Evolutionary conservation across 2,888 invertebrate genomes (phyloP), one percentile per base, ranked within the genome.

Genomic region (Rhodophaea formosa): DNA sequence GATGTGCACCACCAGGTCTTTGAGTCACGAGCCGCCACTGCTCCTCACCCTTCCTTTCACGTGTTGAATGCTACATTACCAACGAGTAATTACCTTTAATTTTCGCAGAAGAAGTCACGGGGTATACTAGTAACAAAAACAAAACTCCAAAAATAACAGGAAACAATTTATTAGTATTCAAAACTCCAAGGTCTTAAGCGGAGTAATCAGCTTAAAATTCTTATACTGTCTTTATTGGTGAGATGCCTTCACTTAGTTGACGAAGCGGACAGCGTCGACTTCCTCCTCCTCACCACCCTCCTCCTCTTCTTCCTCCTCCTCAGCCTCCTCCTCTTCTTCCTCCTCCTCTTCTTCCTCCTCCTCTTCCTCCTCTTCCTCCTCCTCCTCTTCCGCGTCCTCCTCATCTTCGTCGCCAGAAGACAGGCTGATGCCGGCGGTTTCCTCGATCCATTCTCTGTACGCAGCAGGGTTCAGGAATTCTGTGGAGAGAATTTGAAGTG

Each of bases 391-490:
- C 7, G 30, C 49, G 1, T 23, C 47, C n/a, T 14, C 47, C 3
- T 47, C 44, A 8, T 12, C 51, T 10, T 16, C 32, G 0, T 53
- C 44, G 1, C 0, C 32, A 7, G 32, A 1, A 32, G 3, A 39
- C 32, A 71, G 49, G 10, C 1, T 0, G 14, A 69, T 1, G 8
- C 68, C 74, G 15, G 74, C 72, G 43, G 58, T 56, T 0, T 29
- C 5, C 30, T 65, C 17, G 39, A 86, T 74, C 84, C 84, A 86
- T 1, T 54, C 57, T n/a, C 68, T 0, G 70, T 64, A 70, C 0
- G 10, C 42, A 3, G 62, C 67, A 8, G 62, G 14, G 16, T 60
- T 55, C 16, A 45, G 16, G 54, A 55, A 55, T 8, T 32, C 54
- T 55, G 45, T 10, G n/a, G 23, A 43, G 7, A 53, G 17, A 23